A percentile compares a stretch with the other conserved stretches of the same genome.
phyloP scores from a whole-genome alignment of 2,113 vertebrate species.

The Erpornis zantholeuca region DNA sequence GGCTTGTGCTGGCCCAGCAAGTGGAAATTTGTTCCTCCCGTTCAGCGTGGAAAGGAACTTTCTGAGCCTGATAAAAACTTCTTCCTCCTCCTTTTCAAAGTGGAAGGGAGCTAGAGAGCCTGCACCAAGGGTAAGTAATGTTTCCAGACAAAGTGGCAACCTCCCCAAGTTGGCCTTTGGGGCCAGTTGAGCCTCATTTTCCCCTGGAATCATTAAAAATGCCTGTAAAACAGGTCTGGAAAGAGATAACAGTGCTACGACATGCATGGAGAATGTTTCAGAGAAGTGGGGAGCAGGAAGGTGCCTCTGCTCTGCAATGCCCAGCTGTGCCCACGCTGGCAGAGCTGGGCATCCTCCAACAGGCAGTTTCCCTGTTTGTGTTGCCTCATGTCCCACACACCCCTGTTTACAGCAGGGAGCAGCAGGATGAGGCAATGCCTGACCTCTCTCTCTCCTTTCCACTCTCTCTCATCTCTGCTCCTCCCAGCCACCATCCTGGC shows the following conservation, averaged over 20 bases:
- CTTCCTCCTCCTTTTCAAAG: not conserved
- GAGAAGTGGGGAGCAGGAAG: not conserved
- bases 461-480: not conserved
- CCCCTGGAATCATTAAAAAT: not conserved
- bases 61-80: not conserved
- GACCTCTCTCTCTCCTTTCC: not conserved
- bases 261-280: not conserved
- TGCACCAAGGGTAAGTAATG: not conserved
- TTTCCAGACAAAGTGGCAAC: not conserved
- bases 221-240: not conserved
- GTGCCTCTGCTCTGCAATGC: not conserved
- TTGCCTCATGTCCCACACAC: not conserved
- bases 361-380: not conserved
- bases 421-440: not conserved
- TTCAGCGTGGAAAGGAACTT: not conserved
- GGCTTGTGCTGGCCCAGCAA: not conserved
- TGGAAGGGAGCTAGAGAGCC: not conserved
- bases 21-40: not conserved
- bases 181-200: not conserved
- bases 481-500: not conserved
- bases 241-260: not conserved
- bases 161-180: not conserved
- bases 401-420: not conserved
- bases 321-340: not conserved
- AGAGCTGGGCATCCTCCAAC: not conserved